Percentiles rank a stretch among this genome's conserved stretches.
These are phyloP conservation scores for Imbricaverruca yamaguchii DNA, from an alignment of 2,888 invertebrate species.

Conservation along the genomic window DNA sequence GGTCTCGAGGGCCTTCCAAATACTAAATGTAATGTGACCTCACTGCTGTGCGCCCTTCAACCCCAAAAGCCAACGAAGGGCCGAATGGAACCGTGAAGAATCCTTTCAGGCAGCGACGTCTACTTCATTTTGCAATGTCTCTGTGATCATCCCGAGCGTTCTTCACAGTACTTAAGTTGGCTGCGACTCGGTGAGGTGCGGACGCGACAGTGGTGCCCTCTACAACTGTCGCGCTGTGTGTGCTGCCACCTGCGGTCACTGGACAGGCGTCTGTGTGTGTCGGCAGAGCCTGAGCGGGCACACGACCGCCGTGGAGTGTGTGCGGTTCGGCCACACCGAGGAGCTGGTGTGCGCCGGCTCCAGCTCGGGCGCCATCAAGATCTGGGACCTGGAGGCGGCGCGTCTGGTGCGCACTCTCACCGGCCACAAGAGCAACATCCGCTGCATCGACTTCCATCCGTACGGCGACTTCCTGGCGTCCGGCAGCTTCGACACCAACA, in stretches of 20 bases:
- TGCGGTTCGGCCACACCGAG: slow-evolving; percentile 88
- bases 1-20: too few relatives aligned
- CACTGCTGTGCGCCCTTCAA: too few relatives aligned
- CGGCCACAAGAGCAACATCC: slow-evolving; percentile 76
- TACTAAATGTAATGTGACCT: too few relatives aligned
- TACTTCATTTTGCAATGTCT: too few relatives aligned
- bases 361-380: slow-evolving; percentile 83
- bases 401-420: slow-evolving; percentile 83
- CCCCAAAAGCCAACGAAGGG: too few relatives aligned
- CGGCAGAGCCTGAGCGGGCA: slow-evolving; percentile 83
- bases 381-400: slow-evolving; percentile 93
- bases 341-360: slow-evolving; percentile 93
- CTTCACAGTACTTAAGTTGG: too few relatives aligned
- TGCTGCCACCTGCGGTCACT: background rate
- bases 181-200: background rate
- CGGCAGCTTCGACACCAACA: slow-evolving; percentile 83
- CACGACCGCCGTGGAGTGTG: slow-evolving; percentile 87
- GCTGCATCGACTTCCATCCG: slow-evolving; percentile 89
- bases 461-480: slow-evolving; percentile 90
- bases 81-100: too few relatives aligned
- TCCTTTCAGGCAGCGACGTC: too few relatives aligned
- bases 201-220: too few relatives aligned
- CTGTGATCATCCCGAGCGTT: too few relatives aligned
- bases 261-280: too few relatives aligned
- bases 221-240: too few relatives aligned